Evolutionary conservation across 2,888 invertebrate genomes (phyloP).

Genomic region (Eilema sororculum): DNA sequence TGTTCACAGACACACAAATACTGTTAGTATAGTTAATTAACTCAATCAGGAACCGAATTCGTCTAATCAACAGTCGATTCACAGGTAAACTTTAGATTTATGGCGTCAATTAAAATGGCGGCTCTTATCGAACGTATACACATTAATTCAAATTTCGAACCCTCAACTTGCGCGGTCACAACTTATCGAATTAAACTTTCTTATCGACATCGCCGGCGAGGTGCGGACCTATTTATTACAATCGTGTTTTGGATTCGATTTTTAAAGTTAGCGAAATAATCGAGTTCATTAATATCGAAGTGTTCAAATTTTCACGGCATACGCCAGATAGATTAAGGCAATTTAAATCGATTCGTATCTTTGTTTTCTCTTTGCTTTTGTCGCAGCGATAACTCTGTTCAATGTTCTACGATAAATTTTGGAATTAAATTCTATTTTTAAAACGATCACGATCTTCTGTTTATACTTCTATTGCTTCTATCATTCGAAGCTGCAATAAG

Average conservation of each 20-base stretch:
- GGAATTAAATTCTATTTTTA: neutral
- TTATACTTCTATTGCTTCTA: neutral
- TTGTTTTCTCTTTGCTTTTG: neutral
- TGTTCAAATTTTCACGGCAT: conserved; percentile 3
- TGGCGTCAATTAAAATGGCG: conserved; percentile 46
- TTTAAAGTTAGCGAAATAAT: conserved; percentile 17
- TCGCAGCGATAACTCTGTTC: neutral
- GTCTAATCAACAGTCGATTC: conserved; percentile 46
- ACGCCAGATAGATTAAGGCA: conserved; percentile 10
- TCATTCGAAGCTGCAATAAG: neutral
- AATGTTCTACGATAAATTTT: conserved; percentile 1
- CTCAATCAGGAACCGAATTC: conserved; percentile 22
- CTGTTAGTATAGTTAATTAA: conserved; percentile 19
- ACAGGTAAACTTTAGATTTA: conserved; percentile 50
- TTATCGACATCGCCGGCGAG: conserved; percentile 33
- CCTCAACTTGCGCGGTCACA: conserved; percentile 30
- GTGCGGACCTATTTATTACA: conserved; percentile 30
- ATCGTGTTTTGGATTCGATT: conserved; percentile 11
- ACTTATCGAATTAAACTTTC: conserved; percentile 52
- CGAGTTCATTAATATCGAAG: neutral
- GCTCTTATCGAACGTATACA: conserved; percentile 44
- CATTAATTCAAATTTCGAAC: conserved; percentile 44
- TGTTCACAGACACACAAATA: neutral
- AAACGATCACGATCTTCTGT: neutral
- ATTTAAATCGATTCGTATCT: conserved; percentile 6